A percentile compares a stretch with the other conserved stretches of the same genome.
Conservation (phyloP, 2,113 vertebrate species). For the Cephalophus harveyi region DNA sequence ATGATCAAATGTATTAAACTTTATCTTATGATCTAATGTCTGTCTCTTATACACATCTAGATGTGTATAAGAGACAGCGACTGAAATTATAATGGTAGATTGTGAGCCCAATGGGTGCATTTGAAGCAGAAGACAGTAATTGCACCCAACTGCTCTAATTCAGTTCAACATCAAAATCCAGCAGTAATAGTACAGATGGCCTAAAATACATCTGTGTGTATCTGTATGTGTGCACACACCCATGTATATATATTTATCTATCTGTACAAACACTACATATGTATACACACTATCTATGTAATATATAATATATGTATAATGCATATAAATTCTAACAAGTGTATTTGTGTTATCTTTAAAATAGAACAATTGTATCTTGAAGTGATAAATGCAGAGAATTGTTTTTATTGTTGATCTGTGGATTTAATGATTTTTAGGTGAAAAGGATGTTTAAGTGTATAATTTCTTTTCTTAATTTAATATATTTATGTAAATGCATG, state of each 20-base stretch:
- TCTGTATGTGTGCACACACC: constrained; percentile 59
- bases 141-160: constrained; percentile 49
- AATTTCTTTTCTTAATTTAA: constrained; percentile 86
- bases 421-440: constrained; percentile 85
- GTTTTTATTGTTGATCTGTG: constrained; percentile 86
- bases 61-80: too few relatives aligned
- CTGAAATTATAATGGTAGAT: background rate
- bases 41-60: too few relatives aligned
- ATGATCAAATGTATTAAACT: constrained; percentile 85
- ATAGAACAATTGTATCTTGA: constrained; percentile 84
- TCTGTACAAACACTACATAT: constrained; percentile 83
- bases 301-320: constrained; percentile 89
- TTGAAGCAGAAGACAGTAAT: constrained; percentile 64
- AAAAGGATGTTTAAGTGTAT: constrained; percentile 84
- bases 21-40: constrained; percentile 77
- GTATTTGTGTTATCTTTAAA: constrained; percentile 86
- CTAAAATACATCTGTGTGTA: constrained; percentile 61
- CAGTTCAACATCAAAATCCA: constrained; percentile 54
- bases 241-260: constrained; percentile 76
- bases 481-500: constrained; percentile 88
- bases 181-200: constrained; percentile 50
- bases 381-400: constrained; percentile 84
- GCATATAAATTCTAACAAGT: constrained; percentile 88
- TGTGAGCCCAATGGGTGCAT: background rate
- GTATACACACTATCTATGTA: constrained; percentile 87